Evolutionary conservation across 2,797 vertebrate species (phyloP).

Genomic region (Loriculus beryllinus): DNA sequence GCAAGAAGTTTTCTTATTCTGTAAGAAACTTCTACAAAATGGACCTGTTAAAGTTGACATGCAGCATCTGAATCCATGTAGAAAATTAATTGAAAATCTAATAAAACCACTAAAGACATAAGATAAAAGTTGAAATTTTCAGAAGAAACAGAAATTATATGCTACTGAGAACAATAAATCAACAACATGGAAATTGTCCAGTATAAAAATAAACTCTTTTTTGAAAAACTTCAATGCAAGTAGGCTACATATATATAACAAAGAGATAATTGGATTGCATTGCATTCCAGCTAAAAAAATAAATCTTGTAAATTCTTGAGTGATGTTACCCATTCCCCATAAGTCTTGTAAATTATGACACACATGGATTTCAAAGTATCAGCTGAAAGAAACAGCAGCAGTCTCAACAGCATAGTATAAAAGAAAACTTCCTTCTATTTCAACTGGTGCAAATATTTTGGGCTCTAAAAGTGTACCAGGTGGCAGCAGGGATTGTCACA

Average conservation of each 20-base stretch:
- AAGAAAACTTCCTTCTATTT: neutral
- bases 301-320: neutral
- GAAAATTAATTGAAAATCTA: neutral
- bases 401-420: neutral
- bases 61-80: neutral
- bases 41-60: neutral
- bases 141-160: constrained; percentile 21
- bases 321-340: neutral
- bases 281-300: neutral
- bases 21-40: neutral
- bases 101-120: neutral
- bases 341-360: neutral
- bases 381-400: neutral
- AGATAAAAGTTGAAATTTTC: constrained; percentile 33
- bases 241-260: neutral
- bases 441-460: neutral
- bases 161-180: constrained; percentile 22
- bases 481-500: neutral
- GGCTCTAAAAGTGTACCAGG: neutral
- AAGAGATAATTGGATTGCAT: neutral
- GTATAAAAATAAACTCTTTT: constrained; percentile 1
- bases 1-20: neutral
- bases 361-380: neutral
- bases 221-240: neutral
- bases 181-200: constrained; percentile 8